Base-by-base conservation (phyloP, 2,888 invertebrate genomes). In the Eristalis arbustorum region DNA sequence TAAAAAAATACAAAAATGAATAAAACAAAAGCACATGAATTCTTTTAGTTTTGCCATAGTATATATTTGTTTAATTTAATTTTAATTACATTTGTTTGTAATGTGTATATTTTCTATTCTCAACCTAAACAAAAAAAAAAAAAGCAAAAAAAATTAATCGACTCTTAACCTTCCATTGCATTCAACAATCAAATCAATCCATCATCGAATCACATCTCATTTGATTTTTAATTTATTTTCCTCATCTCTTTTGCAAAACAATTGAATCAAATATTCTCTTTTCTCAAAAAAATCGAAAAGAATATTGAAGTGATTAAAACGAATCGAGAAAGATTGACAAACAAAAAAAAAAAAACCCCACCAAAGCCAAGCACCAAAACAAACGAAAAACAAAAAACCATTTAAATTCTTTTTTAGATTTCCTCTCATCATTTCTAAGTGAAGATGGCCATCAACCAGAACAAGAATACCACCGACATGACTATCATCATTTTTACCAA, bases 71-170 rank as follows among this genome's bases (percentile, higher is more conserved):
- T 85, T 81, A 59, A 88, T 81, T 77, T 78, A 72, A 72, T 87
- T 78, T 80, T 74, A 59, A 76, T 84, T 88, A 42, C 49, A 75
- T 78, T 84, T 73, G 73, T 80, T 81, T 84, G 84, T 88, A 84
- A 88, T 88, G 78, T 88, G 78, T 88, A 84, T 88, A 84, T 80
- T 88, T 80, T 84, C 76, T 84, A 88, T 84, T 84, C 42, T 79
- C 57, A 79, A 84, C 74, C 62, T 49, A 63, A 59, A 49, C 25
- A 34, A 59, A 34, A 34, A 37, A 3, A 25, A 61, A 42, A 42
- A 40, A 10, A n/a, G n/a, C n/a, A n/a, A 59, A 49, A 68, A 63
- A 23, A 31, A 31, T 31, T 56, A 57, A 67, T 37, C 34, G 57
- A 34, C 68, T 73, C 69, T 74, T 73, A 88, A 80, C 62, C 56